phyloP scores from a whole-genome alignment of 2,888 invertebrate genomes.

The Hoplodrina blanda region DNA sequence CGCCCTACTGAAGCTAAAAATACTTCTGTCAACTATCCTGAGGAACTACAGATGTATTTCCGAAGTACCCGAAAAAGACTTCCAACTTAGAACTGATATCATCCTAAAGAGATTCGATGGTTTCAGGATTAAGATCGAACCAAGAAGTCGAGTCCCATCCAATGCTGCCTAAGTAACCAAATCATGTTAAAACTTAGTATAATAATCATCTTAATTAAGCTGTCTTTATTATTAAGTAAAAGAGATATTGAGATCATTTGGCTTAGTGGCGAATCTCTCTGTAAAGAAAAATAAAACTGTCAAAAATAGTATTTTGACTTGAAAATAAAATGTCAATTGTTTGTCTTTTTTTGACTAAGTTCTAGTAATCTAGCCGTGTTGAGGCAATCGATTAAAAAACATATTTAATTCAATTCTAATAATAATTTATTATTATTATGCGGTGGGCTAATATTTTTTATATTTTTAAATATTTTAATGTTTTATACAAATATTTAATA shows the following conservation, averaged over 20 bases:
- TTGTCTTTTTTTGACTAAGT: too few relatives aligned
- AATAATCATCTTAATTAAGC: constrained; percentile 23
- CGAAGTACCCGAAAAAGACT: constrained; percentile 92
- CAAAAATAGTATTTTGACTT: too few relatives aligned
- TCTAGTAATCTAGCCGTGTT: too few relatives aligned
- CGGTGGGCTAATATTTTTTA: too few relatives aligned
- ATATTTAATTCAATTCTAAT: too few relatives aligned
- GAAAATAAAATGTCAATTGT: too few relatives aligned
- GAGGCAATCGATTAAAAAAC: too few relatives aligned
- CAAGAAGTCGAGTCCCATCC: constrained; percentile 85
- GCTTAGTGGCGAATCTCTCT: background rate
- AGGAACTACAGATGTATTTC: constrained; percentile 92
- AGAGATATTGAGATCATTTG: background rate
- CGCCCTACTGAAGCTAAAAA: constrained; percentile 94
- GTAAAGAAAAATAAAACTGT: background rate
- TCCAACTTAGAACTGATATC: constrained; percentile 93
- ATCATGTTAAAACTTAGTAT: constrained; percentile 26
- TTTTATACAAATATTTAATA: too few relatives aligned
- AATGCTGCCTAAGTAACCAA: constrained; percentile 34
- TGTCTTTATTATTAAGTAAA: constrained; percentile 20
- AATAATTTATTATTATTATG: too few relatives aligned
- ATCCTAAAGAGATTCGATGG: constrained; percentile 94
- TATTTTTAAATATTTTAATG: too few relatives aligned
- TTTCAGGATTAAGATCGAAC: constrained; percentile 92
- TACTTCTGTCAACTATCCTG: constrained; percentile 93